Evolutionary conservation across 2,888 invertebrate genomes (phyloP), one percentile per base, ranked within the genome.

Genomic region (Octodonta nipae): DNA sequence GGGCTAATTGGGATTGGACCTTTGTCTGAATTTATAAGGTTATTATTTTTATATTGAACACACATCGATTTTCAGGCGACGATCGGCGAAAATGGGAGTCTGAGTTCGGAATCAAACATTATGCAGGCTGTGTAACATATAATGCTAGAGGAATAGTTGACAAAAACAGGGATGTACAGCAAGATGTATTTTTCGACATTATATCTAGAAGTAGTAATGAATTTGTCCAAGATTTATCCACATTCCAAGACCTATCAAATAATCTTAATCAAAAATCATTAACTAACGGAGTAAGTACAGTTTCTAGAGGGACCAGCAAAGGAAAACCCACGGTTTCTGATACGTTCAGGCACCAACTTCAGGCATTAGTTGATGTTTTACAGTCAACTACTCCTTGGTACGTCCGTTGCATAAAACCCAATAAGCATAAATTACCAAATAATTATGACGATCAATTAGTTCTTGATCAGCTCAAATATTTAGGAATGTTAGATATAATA

Each of bases 401-500:
- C 59, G 88, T 88, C 17, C 73, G 91, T 26, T 91, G 91, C 58
- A 89, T 91, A 50, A 91, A 91, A 52, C 89, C 91, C 1, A 91
- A 91, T 58, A 75, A 80, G 58, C 71, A 79, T 49, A 91, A 91
- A 60, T 69, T 73, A 32, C 73, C 86, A 0, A 75, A 86, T 50
- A 73, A 75, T 51, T 91, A 82, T 61, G 80, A 79, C 55, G 77
- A 79, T 35, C 72, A 74, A 33, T 65, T 89, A 35, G 89, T 91
- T 2, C 64, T 85, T 45, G 87, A 88, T 52, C 91, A 91, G 61
- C 66, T 91, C 30, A 77, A 79, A 50, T 91, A 91, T 65, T 69
- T 91, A 38, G 91, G 89, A 38, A 89, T 91, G 87, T 68, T 88
- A 56, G 89, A 91, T 60, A 89, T 91, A 44, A 89, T 91, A 47